Percentiles rank a stretch among this genome's conserved stretches.
phyloP scores from a whole-genome alignment of 2,113 vertebrate species.

The Hippocampus comes region DNA sequence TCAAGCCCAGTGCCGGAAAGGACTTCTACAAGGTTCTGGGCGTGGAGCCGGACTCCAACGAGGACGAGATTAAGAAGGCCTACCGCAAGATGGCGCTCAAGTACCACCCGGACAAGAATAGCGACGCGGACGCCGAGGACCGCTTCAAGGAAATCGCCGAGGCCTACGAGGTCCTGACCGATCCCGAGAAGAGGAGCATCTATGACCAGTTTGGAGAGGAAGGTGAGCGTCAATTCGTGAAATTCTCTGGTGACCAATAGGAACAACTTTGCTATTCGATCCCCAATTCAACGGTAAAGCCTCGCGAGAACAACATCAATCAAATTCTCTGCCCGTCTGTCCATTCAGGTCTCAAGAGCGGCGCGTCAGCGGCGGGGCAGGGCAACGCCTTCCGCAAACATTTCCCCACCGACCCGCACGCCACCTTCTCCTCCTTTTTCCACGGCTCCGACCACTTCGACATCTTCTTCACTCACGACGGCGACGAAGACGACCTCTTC shows the following conservation, averaged over 20 bases:
- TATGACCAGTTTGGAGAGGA: slow-evolving; percentile 95
- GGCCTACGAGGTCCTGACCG: slow-evolving; percentile 89
- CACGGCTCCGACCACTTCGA: slow-evolving; percentile 77
- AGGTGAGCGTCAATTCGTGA: slow-evolving; percentile 75
- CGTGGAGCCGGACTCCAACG: slow-evolving; percentile 83
- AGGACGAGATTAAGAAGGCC: slow-evolving; percentile 96
- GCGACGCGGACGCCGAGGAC: slow-evolving; percentile 89
- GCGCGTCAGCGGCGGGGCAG: slow-evolving; percentile 79
- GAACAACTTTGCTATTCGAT: no score
- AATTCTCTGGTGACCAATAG: no score
- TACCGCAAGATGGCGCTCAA: slow-evolving; percentile 96
- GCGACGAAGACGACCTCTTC: slow-evolving; percentile 87
- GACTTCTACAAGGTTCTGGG: slow-evolving; percentile 95
- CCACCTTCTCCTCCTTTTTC: slow-evolving; percentile 67
- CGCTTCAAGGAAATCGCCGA: slow-evolving; percentile 97
- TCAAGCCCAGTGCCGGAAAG: slow-evolving; percentile 79
- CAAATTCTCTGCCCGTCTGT: not conserved
- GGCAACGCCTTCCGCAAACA: slow-evolving; percentile 80
- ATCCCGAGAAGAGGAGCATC: slow-evolving; percentile 86
- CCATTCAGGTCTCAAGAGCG: slow-evolving; percentile 80
- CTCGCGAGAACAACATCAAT: not conserved
- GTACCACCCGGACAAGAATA: slow-evolving; percentile 97
- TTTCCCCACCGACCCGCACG: slow-evolving; percentile 83
- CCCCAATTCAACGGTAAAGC: no score
- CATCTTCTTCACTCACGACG: slow-evolving; percentile 87